Percentiles rank a stretch among this genome's conserved stretches.
These are phyloP conservation scores for Pachymerium ferrugineum DNA, from an alignment of 2,888 invertebrate genomes.

Conservation along the genomic window DNA sequence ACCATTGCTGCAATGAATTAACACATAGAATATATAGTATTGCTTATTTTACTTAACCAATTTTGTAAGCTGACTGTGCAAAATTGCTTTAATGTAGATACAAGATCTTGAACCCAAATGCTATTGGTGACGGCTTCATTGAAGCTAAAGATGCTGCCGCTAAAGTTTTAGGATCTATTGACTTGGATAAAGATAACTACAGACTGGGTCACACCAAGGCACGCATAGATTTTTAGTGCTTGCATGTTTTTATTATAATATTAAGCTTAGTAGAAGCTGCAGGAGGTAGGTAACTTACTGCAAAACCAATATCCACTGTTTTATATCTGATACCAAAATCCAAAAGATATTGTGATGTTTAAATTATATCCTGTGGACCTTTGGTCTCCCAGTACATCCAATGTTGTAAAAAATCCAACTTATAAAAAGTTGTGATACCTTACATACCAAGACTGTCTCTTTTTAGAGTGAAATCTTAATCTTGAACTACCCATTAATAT, in stretches of 20 bases:
- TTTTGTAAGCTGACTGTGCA: neutral
- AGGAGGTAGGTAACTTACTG: neutral
- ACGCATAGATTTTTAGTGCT: conserved; percentile 44
- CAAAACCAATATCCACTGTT: neutral
- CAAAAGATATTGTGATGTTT: too few species aligned
- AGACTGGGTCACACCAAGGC: conserved; percentile 99
- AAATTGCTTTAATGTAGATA: conserved; percentile 33
- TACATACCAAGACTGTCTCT: too few species aligned
- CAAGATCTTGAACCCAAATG: conserved; percentile 53
- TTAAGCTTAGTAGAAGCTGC: neutral
- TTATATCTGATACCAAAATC: too few species aligned
- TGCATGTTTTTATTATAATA: neutral
- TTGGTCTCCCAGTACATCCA: too few species aligned
- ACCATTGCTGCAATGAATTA: too few species aligned
- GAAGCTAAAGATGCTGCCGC: conserved; percentile 64
- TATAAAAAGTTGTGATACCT: too few species aligned
- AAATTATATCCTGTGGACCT: too few species aligned
- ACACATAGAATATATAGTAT: too few species aligned
- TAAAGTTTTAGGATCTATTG: conserved; percentile 78
- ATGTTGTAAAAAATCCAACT: too few species aligned
- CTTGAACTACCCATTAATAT: too few species aligned
- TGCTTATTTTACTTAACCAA: too few species aligned
- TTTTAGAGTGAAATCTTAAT: too few species aligned
- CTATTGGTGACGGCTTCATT: conserved; percentile 49
- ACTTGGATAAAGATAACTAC: conserved; percentile 89